Evolutionary conservation across 2,797 vertebrate genomes (phyloP), one percentile per base, ranked within the genome.

Genomic region (Prionace glauca): DNA sequence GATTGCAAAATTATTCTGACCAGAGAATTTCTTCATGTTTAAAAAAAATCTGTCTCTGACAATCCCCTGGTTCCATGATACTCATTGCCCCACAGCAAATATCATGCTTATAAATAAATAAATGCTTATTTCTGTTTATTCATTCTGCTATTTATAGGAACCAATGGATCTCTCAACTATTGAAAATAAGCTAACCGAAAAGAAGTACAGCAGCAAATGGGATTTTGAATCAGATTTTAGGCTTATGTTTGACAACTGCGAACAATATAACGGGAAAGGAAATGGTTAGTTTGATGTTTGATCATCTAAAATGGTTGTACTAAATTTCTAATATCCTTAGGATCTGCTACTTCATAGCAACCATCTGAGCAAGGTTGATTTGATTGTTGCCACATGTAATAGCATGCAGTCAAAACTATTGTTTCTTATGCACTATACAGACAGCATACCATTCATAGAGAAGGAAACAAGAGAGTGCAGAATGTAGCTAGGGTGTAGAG

Each of bases 241-340:
- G 65, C 96, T 95, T 16, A 96, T 96, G 94, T 95, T 96, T 96
- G 94, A 96, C 72, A 95, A 96, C 81, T 95, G 95, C 90, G 92
- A 88, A 32, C 79, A 90, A 18, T 96, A 96, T 86, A 95, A 95
- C 77, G 96, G 96, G 29, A 90, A 91, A 91, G 94, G 67, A 93
- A 96, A 90, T 67, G 96, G 96, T 96, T 86, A 60, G 96, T 77
- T 20, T 95, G 93, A 72, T 77, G 50, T 77, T 22, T 18, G 24
- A 94, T 94, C 32, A 9, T 94, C 3, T 94, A 20, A 95, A 77
- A 60, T 74, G 18, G 24, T 94, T 45, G 8, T 18, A 45, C 45
- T 69, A n/a, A 65, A 90, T 62, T 69, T 24, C 41, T 50, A 56
- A 26, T 20, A 72, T 56, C 69, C 41, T 45, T 36, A 74, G 36